Evolutionary conservation across 1,140 invertebrate species (phyloP).

Genomic region (Notospermus geniculatus): DNA sequence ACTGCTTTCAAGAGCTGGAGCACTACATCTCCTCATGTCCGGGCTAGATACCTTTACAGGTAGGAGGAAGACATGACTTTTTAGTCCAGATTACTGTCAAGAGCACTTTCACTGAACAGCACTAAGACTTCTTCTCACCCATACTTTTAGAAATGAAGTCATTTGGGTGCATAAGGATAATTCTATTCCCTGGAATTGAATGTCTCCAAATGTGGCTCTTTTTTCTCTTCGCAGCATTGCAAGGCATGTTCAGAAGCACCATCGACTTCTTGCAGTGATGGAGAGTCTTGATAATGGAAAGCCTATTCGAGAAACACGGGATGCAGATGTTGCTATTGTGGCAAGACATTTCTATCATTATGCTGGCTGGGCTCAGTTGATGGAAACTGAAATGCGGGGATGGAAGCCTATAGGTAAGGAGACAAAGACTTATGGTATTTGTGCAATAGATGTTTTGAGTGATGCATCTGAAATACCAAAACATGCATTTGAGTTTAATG

Average conservation of each 20-base stretch:
- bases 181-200: too few relatives aligned
- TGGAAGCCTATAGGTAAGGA: constrained; percentile 55
- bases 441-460: too few relatives aligned
- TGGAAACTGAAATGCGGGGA: constrained; percentile 52
- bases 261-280: constrained; percentile 53
- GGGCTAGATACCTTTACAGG: constrained; percentile 58
- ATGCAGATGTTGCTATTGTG: constrained; percentile 54
- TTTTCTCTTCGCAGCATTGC: constrained; percentile 56
- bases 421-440: too few relatives aligned
- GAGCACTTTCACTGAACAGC: too few relatives aligned
- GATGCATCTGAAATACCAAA: too few relatives aligned
- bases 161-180: too few relatives aligned
- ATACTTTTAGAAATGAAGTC: too few relatives aligned
- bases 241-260: constrained; percentile 59
- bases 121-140: too few relatives aligned
- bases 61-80: too few relatives aligned
- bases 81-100: too few relatives aligned
- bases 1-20: constrained; percentile 54
- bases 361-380: constrained; percentile 59
- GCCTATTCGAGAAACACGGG: constrained; percentile 53
- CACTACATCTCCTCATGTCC: constrained; percentile 47
- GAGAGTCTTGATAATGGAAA: constrained; percentile 58
- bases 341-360: constrained; percentile 58
- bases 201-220: too few relatives aligned
- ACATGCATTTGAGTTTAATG: too few relatives aligned